phyloP scores from a whole-genome alignment of 1,140 invertebrate genomes.

The Augochlora pura region DNA sequence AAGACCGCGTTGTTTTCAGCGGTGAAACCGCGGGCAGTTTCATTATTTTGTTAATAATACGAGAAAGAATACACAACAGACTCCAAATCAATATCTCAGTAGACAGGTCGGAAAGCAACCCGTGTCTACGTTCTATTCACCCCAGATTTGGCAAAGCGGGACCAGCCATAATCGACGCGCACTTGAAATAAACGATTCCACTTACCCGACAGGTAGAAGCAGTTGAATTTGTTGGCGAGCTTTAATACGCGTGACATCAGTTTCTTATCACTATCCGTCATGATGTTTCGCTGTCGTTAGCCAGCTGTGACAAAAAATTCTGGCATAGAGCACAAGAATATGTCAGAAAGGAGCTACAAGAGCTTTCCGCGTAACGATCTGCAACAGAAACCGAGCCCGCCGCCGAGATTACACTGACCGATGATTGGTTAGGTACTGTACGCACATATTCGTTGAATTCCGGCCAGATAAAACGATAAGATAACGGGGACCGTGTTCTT shows the following conservation, averaged over 20 bases:
- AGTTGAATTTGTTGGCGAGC: conserved; percentile 91
- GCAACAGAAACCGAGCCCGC: not conserved
- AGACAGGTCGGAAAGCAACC: conserved; percentile 49
- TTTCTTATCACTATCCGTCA: conserved; percentile 79
- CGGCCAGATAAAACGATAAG: not conserved
- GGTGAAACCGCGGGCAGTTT: not conserved
- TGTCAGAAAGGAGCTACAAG: conserved; percentile 33
- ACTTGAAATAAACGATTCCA: not conserved
- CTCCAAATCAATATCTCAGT: conserved; percentile 71
- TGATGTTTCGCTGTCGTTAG: conserved; percentile 73
- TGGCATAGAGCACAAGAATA: conserved; percentile 53
- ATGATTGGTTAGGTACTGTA: conserved; percentile 30
- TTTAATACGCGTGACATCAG: conserved; percentile 85
- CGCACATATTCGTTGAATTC: not conserved
- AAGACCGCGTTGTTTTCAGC: too few species aligned
- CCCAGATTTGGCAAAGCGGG: not conserved
- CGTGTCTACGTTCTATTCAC: conserved; percentile 37
- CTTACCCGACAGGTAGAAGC: conserved; percentile 91
- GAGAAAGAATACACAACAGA: conserved; percentile 62
- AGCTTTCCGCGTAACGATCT: conserved; percentile 12
- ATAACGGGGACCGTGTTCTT: not conserved
- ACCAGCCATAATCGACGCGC: not conserved
- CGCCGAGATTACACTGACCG: not conserved
- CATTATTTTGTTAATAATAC: conserved; percentile 34
- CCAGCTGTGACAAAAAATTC: conserved; percentile 65